Evolutionary conservation across 2,797 vertebrate species (phyloP), one percentile per base, ranked within the genome.

Genomic region (Thalassophryne amazonica): DNA sequence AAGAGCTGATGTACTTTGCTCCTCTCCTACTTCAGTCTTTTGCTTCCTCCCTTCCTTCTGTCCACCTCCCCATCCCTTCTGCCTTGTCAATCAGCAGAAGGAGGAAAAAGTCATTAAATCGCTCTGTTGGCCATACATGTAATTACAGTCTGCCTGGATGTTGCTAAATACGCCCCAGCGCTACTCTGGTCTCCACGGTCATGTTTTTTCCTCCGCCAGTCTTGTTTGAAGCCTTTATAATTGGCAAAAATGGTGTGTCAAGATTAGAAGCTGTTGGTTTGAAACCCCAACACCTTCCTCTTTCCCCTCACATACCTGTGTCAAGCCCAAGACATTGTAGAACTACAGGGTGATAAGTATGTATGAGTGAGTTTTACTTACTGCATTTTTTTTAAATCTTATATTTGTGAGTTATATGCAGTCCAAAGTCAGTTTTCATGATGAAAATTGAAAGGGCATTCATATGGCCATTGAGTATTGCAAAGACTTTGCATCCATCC

Each of bases 101-200:
- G 60, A 85, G 85, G 82, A 81, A 86, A 90, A 88, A 89, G 85
- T 86, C 87, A 90, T 92, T 89, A 91, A 91, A 92, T 90, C 81
- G 90, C 83, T 84, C 85, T 87, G 88, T 88, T 87, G 81, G 84
- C 89, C 89, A 87, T 85, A 85, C 73, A 88, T 91, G 86, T 92
- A 92, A 92, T 92, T 92, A 92, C 82, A 92, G 90, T 90, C 89
- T 89, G 88, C 84, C 88, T 81, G 88, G 83, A 89, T 88, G 89
- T 88, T 88, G 87, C 90, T 91, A 90, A 90, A 91, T 90, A 88
- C 86, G 89, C 90, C 88, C 78, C 80, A 71, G 73, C 80, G 81
- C 83, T 83, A 55, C 80, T 81, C 81, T 84, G 84, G 88, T 86
- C 77, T 89, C 85, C 84, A 83, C 90, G 88, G 89, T 88, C 90